Evolutionary conservation across 1,140 invertebrate species (phyloP).

Genomic region (Leptoteleia sp.): DNA sequence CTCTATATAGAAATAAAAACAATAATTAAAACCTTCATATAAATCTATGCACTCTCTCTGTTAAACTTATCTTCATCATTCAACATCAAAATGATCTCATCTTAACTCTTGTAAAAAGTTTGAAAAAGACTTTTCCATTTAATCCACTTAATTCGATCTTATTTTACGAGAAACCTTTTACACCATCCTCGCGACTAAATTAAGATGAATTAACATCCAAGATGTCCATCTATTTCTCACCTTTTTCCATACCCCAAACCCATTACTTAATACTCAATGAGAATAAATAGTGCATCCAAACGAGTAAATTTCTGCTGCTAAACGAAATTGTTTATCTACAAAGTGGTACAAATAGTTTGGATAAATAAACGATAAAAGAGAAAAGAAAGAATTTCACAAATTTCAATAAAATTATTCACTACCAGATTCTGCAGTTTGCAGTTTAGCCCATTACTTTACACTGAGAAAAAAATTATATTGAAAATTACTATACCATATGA

Average conservation of each 20-base stretch:
- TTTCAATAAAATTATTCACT: too few relatives aligned
- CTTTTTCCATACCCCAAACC: not conserved
- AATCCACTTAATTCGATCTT: not conserved
- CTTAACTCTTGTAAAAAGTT: not conserved
- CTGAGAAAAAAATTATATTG: too few relatives aligned
- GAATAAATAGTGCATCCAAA: not conserved
- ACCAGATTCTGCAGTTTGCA: too few relatives aligned
- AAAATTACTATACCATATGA: too few relatives aligned
- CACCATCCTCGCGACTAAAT: not conserved
- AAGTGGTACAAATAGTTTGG: too few relatives aligned
- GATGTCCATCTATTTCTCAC: not conserved
- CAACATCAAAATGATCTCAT: not conserved
- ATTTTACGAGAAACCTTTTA: slow-evolving; percentile 1
- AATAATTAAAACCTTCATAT: not conserved
- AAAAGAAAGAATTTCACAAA: too few relatives aligned
- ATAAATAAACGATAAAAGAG: too few relatives aligned
- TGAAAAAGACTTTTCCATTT: not conserved
- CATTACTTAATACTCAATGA: not conserved
- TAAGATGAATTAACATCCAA: not conserved
- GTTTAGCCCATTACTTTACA: too few relatives aligned
- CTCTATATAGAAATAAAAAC: not conserved
- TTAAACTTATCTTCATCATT: not conserved
- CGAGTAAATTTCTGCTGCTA: too few relatives aligned
- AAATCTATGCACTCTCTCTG: not conserved
- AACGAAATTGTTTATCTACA: too few relatives aligned